Percentiles rank a stretch among this genome's conserved stretches.
Evolutionary conservation across 2,113 vertebrate species (phyloP).

Genomic region (Hyperopisus bebe): DNA sequence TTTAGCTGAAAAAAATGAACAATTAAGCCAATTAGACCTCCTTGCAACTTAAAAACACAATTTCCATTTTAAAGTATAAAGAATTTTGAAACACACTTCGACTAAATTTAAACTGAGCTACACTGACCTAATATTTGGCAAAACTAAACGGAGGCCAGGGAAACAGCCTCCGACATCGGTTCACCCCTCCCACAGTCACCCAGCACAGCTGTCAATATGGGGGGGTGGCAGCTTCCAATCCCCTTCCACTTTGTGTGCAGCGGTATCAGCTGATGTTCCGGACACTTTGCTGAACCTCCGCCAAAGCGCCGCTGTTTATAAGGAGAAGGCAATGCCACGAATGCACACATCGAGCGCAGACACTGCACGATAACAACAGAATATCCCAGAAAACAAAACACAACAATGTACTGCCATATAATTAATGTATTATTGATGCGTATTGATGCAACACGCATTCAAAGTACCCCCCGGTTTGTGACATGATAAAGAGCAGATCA

Average conservation of each 20-base stretch:
- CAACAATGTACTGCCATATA: neutral
- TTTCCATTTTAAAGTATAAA: neutral
- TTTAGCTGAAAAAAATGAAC: neutral
- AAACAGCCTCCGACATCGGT: neutral
- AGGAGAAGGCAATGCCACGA: neutral
- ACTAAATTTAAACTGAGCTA: neutral
- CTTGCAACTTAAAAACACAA: neutral
- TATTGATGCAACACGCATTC: neutral
- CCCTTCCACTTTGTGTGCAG: neutral
- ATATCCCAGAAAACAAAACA: neutral
- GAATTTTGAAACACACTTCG: neutral
- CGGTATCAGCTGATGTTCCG: neutral
- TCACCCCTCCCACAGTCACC: neutral
- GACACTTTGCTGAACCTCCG: neutral
- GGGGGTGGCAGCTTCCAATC: neutral
- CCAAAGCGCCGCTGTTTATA: neutral
- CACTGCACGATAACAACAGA: neutral
- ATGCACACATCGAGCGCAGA: neutral
- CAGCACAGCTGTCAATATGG: neutral
- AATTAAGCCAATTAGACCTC: neutral
- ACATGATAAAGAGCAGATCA: neutral
- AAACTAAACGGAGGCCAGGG: neutral
- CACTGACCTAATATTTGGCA: neutral
- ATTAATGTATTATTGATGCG: neutral
- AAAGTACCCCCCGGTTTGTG: neutral